Percentiles rank a stretch among this genome's conserved stretches.
Conservation (phyloP, 2,888 invertebrate genomes). For the Loripinus fragilis region DNA sequence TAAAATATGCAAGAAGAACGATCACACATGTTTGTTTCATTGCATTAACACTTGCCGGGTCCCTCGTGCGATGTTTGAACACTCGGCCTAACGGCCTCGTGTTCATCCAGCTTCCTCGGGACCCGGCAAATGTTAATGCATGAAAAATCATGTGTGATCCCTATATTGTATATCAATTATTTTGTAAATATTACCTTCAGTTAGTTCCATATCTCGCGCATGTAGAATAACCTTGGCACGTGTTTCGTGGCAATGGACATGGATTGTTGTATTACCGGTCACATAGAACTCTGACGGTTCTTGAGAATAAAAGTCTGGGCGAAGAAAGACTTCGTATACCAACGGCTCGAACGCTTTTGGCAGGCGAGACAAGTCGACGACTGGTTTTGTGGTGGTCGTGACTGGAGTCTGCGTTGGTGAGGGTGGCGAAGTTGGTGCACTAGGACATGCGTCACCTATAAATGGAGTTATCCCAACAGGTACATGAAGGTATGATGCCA, state of each 20-base stretch:
- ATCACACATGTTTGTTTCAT: no score
- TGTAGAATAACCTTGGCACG: slow-evolving; percentile 66
- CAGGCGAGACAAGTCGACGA: slow-evolving; percentile 63
- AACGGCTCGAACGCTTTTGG: slow-evolving; percentile 65
- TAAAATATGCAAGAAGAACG: no score
- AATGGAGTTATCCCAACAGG: no score
- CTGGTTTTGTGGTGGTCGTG: slow-evolving; percentile 4
- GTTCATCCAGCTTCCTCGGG: no score
- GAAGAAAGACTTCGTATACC: slow-evolving; percentile 70
- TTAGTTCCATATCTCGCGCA: slow-evolving; percentile 59
- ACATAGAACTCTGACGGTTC: slow-evolving; percentile 67
- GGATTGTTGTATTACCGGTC: slow-evolving; percentile 61
- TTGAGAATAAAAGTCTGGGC: slow-evolving; percentile 70
- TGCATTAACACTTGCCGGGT: no score
- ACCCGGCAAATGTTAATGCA: no score
- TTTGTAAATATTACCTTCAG: slow-evolving; percentile 31
- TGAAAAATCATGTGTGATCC: no score
- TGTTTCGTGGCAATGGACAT: slow-evolving; percentile 47
- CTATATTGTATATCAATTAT: no score
- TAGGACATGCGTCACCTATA: slow-evolving; percentile 29
- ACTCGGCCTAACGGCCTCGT: no score
- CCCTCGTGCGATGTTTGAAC: no score
- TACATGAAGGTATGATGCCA: no score
- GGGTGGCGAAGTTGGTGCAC: neutral
- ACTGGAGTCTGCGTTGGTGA: slow-evolving; percentile 10